Percentiles rank a stretch among this genome's conserved stretches.
Evolutionary conservation across 2,888 invertebrate species (phyloP).

Genomic region (Zeuzera pyrina): DNA sequence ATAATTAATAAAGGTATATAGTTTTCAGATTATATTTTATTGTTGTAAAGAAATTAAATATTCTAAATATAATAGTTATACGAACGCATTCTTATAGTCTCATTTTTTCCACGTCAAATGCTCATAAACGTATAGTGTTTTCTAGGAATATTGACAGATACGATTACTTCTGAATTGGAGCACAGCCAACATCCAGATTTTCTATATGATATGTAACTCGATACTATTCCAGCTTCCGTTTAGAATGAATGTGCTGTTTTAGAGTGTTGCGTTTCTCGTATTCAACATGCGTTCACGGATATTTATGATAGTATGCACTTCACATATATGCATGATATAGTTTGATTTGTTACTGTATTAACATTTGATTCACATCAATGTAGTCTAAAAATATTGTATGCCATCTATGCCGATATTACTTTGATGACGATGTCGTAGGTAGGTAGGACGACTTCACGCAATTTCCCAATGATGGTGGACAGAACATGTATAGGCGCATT

Average conservation of each 20-base stretch:
- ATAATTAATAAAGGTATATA: not conserved
- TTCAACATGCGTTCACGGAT: slow-evolving; percentile 51
- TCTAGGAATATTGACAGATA: slow-evolving; percentile 70
- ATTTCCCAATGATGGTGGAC: too few species aligned
- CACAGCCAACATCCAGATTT: slow-evolving; percentile 64
- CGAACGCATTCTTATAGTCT: not conserved
- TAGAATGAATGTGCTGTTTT: slow-evolving; percentile 64
- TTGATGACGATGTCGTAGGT: too few species aligned
- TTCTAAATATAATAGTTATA: not conserved
- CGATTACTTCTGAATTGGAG: slow-evolving; percentile 69
- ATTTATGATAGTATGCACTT: slow-evolving; percentile 53
- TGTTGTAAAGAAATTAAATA: not conserved
- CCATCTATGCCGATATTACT: too few species aligned
- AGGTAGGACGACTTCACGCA: too few species aligned
- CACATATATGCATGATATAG: slow-evolving; percentile 27
- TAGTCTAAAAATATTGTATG: too few species aligned
- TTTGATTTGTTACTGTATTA: slow-evolving; percentile 12
- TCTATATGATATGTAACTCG: slow-evolving; percentile 64
- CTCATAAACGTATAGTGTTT: slow-evolving; percentile 54
- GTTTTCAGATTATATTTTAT: too few species aligned
- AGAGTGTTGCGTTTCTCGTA: slow-evolving; percentile 50
- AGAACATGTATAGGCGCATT: too few species aligned
- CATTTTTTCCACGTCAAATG: too few species aligned
- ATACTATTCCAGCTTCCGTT: slow-evolving; percentile 60
- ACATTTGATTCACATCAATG: too few species aligned